These are phyloP conservation scores for Gracilinanus agilis DNA, from an alignment of 2,113 vertebrate genomes.

Conservation along the genomic window DNA sequence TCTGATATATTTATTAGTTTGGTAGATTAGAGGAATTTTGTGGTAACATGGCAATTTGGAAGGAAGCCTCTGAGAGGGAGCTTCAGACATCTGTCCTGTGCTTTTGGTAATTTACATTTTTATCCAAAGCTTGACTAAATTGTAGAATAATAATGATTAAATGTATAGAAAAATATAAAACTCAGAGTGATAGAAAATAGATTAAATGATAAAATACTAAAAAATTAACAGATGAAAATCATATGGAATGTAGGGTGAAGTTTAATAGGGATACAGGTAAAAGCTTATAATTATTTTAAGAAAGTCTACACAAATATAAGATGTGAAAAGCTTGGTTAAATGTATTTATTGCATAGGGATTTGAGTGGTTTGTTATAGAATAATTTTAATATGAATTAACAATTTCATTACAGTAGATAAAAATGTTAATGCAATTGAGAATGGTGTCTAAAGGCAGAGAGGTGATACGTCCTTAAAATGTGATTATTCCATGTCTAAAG, in stretches of 20 bases:
- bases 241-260: neutral
- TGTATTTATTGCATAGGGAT: neutral
- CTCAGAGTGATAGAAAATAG: neutral
- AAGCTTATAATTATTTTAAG: neutral
- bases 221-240: neutral
- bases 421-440: neutral
- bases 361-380: neutral
- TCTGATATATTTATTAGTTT: neutral
- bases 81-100: neutral
- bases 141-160: neutral
- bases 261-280: neutral
- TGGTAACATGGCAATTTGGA: neutral
- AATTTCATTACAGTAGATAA: neutral
- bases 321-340: too few species aligned
- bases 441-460: neutral
- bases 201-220: neutral
- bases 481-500: neutral
- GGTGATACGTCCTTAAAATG: neutral
- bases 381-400: neutral
- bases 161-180: neutral
- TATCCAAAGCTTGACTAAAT: neutral
- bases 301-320: neutral
- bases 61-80: neutral
- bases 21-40: neutral
- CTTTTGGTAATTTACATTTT: neutral